These are phyloP conservation scores for Agapornis roseicollis DNA, from an alignment of 2,113 vertebrate species.

Conservation along the genomic window DNA sequence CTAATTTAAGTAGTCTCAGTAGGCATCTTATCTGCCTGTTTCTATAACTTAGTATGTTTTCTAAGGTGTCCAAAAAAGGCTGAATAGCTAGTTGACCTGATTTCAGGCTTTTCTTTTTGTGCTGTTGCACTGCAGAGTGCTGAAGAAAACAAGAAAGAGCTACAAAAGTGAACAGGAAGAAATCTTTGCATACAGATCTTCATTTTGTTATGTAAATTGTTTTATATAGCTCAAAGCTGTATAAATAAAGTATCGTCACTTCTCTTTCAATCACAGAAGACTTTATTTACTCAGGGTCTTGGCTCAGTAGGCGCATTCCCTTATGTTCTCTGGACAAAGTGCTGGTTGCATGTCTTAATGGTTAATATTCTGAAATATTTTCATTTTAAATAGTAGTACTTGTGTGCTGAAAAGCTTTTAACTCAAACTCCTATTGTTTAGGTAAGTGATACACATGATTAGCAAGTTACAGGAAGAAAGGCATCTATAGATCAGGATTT, in stretches of 20 bases:
- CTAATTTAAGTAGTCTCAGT: conserved; percentile 5
- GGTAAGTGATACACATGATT: background rate
- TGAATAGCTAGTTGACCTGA: background rate
- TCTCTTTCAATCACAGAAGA: background rate
- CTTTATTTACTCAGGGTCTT: background rate
- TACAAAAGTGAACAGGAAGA: background rate
- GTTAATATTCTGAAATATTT: background rate
- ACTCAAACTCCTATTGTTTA: background rate
- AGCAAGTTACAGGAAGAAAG: background rate
- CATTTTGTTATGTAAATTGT: background rate
- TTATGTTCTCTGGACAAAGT: background rate
- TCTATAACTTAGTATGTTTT: background rate
- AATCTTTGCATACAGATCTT: background rate
- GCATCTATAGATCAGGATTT: background rate
- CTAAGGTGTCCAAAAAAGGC: background rate
- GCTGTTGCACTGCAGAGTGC: background rate
- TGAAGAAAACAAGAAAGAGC: background rate
- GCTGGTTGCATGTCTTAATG: background rate
- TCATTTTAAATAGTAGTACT: background rate
- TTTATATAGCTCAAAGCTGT: background rate
- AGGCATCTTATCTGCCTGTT: background rate
- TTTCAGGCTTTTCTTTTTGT: background rate
- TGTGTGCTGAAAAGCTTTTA: background rate
- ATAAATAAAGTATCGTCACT: background rate
- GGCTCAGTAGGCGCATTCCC: background rate